A percentile compares a stretch with the other conserved stretches of the same genome.
Conservation (phyloP, 2,113 vertebrate species). For the Polyodon spathula region DNA sequence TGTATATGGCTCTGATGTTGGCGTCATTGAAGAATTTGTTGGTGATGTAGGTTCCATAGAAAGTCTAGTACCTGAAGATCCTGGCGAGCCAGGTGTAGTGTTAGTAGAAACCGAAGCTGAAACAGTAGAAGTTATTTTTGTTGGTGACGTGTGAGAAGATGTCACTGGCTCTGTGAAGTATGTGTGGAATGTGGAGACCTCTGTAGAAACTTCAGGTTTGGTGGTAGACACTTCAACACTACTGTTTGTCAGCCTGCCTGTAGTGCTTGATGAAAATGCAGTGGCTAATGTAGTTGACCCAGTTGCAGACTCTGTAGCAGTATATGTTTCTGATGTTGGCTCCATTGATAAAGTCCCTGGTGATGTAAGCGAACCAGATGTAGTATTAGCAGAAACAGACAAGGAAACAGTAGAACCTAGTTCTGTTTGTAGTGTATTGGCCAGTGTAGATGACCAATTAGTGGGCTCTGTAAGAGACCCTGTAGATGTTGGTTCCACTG, state of each 20-base stretch:
- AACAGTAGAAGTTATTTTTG: too few relatives aligned
- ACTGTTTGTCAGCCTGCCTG: constrained; percentile 8
- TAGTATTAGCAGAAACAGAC: constrained; percentile 11
- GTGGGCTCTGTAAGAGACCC: too few relatives aligned
- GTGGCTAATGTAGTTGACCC: constrained; percentile 12
- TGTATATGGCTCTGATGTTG: constrained; percentile 34
- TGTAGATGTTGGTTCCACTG: too few relatives aligned
- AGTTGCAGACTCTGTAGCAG: constrained; percentile 5
- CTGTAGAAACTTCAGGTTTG: constrained; percentile 18
- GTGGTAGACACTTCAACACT: constrained; percentile 14
- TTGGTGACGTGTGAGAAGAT: constrained; percentile 42
- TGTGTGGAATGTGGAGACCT: constrained; percentile 32
- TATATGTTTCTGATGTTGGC: constrained; percentile 5
- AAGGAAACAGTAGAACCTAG: constrained; percentile 1
- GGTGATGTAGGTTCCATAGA: constrained; percentile 42
- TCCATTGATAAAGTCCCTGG: constrained; percentile 20
- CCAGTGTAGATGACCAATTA: too few relatives aligned
- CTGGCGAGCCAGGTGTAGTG: constrained; percentile 50
- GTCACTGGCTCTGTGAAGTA: constrained; percentile 31
- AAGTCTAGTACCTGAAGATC: too few relatives aligned
- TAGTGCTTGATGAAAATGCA: too few relatives aligned
- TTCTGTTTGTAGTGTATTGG: background rate
- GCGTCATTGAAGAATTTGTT: constrained; percentile 19
- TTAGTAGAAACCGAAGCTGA: too few relatives aligned
- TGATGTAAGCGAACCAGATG: constrained; percentile 19